Evolutionary conservation across 2,797 vertebrate species (phyloP).

Genomic region (Tauraco hartlaubi): DNA sequence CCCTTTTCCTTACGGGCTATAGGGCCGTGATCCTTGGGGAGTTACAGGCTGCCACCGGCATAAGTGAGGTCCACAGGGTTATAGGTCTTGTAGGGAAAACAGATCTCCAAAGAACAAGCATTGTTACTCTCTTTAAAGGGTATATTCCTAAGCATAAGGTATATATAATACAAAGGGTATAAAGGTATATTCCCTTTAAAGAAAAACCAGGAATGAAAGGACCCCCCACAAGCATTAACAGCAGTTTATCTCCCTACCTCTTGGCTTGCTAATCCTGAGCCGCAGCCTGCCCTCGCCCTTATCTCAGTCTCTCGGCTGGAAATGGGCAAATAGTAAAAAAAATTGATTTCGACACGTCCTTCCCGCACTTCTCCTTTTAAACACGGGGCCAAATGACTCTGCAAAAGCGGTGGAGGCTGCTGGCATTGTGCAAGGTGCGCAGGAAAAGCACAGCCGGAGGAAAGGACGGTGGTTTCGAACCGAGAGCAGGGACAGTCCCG

Average conservation of each 20-base stretch:
- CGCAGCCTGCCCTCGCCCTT: not conserved
- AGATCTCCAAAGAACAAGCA: not conserved
- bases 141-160: not conserved
- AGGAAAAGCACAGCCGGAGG: not conserved
- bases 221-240: not conserved
- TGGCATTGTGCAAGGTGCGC: not conserved
- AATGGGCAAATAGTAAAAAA: not conserved
- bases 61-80: not conserved
- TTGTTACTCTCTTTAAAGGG: not conserved
- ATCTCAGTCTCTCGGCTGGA: not conserved
- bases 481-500: not conserved
- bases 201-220: not conserved
- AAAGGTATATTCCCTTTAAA: not conserved
- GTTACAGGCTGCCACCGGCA: accelerated
- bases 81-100: not conserved
- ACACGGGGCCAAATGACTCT: not conserved
- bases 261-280: not conserved
- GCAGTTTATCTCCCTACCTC: slow-evolving; percentile 43
- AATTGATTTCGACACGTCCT: slow-evolving; percentile 46
- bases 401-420: not conserved
- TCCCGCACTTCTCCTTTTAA: slow-evolving; percentile 65
- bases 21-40: not conserved
- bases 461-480: not conserved
- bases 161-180: too few relatives aligned
- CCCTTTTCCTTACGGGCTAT: too few relatives aligned